Evolutionary conservation across 2,113 vertebrate species (phyloP), one percentile per base, ranked within the genome.

Genomic region (Silurus asotus): DNA sequence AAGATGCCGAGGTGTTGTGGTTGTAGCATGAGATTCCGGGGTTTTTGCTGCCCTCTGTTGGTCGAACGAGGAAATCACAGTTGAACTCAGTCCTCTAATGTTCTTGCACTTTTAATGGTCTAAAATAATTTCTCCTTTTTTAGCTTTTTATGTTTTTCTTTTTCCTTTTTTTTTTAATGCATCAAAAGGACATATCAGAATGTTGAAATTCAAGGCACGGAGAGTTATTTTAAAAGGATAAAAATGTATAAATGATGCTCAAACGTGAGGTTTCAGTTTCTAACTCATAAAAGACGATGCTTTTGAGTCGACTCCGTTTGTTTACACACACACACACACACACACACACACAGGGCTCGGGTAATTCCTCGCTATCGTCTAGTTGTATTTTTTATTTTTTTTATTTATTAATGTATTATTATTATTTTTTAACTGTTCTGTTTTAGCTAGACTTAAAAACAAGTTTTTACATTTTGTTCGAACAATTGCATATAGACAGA

Each of bases 41-140:
- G 10, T 51, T 55, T 55, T 76, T 69, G 67, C 72, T 86, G 88
- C 84, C 88, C 81, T 84, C 89, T 89, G 51, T 83, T 82, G 88
- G 88, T 51, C 48, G 37, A 55, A 48, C 19, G 20, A 17, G 19
- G n/a, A 55, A 56, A 85, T 56, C 62, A 65, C 37, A 2, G 25
- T 15, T 69, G 25, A 49, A 11, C 25, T 5, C 77, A 8, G 28
- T 49, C 61, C 17, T 59, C 51, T 3, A n/a, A 3, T 6, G 15
- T 51, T 75, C 15, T 15, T 56, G n/a, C 25, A 53, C 6, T 56
- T 78, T 58, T 14, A 37, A 14, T 37, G 37, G 48, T 8, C 19
- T 58, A 58, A 15, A 49, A 4, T 4, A 25, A n/a, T 14, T 37
- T 37, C 37, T 37, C 37, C 37, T 37, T 37, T n/a, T n/a, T n/a